Conservation (phyloP, 2,113 vertebrate genomes). For the Syrmaticus mikado region DNA sequence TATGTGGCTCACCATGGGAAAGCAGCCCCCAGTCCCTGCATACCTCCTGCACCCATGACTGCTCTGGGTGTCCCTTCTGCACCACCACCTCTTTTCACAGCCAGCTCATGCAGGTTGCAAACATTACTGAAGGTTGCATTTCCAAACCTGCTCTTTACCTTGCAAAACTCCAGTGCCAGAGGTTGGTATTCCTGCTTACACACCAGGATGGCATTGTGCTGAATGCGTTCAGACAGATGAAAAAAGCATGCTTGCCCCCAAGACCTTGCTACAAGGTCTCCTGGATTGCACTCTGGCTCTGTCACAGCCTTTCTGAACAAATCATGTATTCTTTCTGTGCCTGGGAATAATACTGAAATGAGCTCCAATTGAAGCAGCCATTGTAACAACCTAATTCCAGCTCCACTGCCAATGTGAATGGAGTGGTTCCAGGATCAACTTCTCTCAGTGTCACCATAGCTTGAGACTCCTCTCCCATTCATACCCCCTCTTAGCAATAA, state of each 20-base stretch:
- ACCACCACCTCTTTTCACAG: neutral
- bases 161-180: neutral
- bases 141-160: neutral
- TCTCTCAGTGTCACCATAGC: neutral
- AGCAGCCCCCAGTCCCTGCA: neutral
- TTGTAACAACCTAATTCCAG: neutral
- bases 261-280: neutral
- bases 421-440: neutral
- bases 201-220: neutral
- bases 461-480: neutral
- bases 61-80: neutral
- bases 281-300: neutral
- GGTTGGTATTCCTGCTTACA: neutral
- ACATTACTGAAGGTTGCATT: neutral
- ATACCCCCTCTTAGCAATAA: neutral
- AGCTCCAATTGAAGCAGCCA: neutral
- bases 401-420: neutral
- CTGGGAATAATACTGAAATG: neutral
- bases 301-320: neutral
- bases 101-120: neutral
- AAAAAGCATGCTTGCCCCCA: neutral
- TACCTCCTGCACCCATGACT: neutral
- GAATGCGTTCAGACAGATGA: neutral
- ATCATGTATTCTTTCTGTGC: neutral
- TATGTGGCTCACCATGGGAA: neutral